Percentiles rank a stretch among this genome's conserved stretches.
Evolutionary conservation across 1,140 invertebrate species (phyloP).

Genomic region (Pinna nobilis): DNA sequence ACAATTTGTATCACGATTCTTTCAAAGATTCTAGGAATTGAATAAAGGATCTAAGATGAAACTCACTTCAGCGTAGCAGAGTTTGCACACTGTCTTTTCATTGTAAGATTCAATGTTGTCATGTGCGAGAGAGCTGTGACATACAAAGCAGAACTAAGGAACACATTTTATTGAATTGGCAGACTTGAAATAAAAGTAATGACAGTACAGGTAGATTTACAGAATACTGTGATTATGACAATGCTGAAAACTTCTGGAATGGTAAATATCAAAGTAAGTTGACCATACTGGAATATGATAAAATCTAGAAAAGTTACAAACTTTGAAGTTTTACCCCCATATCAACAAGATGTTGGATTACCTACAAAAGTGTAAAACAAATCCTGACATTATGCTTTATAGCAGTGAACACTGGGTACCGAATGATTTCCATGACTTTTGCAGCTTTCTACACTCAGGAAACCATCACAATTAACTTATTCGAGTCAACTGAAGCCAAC

Average conservation of each 20-base stretch:
- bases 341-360: conserved; percentile 4
- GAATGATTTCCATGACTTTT: no score
- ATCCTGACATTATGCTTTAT: not conserved
- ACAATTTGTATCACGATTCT: no score
- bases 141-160: conserved; percentile 8
- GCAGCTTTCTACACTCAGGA: no score
- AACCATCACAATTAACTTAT: no score
- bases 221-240: not conserved
- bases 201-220: conserved; percentile 13
- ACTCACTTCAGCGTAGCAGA: no score
- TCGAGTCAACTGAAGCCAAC: not conserved
- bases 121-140: conserved; percentile 4
- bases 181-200: conserved; percentile 4
- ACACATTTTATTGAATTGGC: conserved; percentile 23
- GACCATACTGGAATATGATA: conserved; percentile 39
- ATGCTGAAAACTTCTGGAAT: conserved; percentile 25
- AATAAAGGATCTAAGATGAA: no score
- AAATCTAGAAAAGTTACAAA: conserved; percentile 23
- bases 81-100: no score
- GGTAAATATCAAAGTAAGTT: conserved; percentile 24
- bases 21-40: no score
- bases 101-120: conserved; percentile 5
- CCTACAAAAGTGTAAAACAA: no score
- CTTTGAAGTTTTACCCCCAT: conserved; percentile 4
- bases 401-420: no score